Evolutionary conservation across 2,113 vertebrate genomes (phyloP).

Genomic region (Equus przewalskii): DNA sequence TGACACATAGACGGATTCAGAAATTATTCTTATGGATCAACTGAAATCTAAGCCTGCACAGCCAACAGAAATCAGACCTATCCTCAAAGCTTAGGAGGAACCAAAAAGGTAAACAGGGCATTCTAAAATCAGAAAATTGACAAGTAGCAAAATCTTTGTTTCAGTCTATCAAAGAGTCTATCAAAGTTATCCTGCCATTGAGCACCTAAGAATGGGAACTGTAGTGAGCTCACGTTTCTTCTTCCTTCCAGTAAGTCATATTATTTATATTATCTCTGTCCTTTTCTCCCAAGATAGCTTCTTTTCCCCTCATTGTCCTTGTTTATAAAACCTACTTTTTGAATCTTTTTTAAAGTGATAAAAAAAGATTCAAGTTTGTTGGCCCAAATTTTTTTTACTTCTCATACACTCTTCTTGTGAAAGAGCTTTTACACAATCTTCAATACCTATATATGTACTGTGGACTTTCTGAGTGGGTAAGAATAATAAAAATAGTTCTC

Average conservation of each 20-base stretch:
- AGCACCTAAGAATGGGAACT: neutral
- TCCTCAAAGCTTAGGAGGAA: neutral
- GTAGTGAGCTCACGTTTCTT: neutral
- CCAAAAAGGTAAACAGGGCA: neutral
- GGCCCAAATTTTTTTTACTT: neutral
- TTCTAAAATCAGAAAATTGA: neutral
- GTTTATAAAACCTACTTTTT: neutral
- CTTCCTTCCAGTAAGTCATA: neutral
- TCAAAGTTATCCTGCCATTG: neutral
- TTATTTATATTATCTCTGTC: neutral
- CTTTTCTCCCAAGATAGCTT: neutral
- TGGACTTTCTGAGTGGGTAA: neutral
- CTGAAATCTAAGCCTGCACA: slow-evolving; percentile 13
- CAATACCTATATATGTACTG: neutral
- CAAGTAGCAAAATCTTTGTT: slow-evolving; percentile 34
- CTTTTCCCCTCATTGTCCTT: neutral
- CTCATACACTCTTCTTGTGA: neutral
- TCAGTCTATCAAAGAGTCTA: neutral
- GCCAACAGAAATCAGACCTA: neutral
- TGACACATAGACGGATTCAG: neutral
- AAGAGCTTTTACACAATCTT: neutral
- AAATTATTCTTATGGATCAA: slow-evolving; percentile 7
- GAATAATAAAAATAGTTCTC: slow-evolving; percentile 16
- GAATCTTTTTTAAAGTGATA: too few relatives aligned
- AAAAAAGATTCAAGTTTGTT: neutral